These are phyloP conservation scores for Formica aserva DNA, from an alignment of 2,888 invertebrate genomes.

Conservation along the genomic window DNA sequence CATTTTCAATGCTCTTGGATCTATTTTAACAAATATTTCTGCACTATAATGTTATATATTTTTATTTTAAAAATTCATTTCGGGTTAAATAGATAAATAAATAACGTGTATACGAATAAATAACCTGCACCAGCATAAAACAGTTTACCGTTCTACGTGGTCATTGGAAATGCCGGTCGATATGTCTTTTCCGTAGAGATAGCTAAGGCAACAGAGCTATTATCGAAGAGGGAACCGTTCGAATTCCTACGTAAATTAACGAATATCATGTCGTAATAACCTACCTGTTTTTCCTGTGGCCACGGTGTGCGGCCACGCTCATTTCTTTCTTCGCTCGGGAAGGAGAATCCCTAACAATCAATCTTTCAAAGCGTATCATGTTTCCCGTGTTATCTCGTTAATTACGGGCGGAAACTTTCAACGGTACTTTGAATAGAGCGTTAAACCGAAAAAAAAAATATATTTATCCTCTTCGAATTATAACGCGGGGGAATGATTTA, in stretches of 20 bases:
- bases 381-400: conserved; percentile 46
- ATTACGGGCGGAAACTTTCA: conserved; percentile 55
- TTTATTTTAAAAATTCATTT: neutral
- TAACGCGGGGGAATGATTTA: neutral
- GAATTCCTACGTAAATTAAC: conserved; percentile 60
- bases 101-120: neutral
- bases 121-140: neutral
- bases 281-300: conserved; percentile 23
- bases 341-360: conserved; percentile 39
- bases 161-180: conserved; percentile 41
- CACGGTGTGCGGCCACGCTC: conserved; percentile 7
- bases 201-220: conserved; percentile 36
- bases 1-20: neutral
- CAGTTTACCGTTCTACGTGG: neutral
- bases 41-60: neutral
- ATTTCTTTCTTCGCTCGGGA: conserved; percentile 31
- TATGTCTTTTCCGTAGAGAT: conserved; percentile 37
- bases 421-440: conserved; percentile 36
- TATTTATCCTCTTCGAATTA: neutral
- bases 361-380: conserved; percentile 47
- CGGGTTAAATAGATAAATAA: conserved; percentile 7
- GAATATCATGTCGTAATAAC: conserved; percentile 53
- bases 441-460: conserved; percentile 11
- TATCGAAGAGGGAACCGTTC: conserved; percentile 53
- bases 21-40: neutral